Evolutionary conservation across 2,797 vertebrate genomes (phyloP).

Genomic region (Emys orbicularis): DNA sequence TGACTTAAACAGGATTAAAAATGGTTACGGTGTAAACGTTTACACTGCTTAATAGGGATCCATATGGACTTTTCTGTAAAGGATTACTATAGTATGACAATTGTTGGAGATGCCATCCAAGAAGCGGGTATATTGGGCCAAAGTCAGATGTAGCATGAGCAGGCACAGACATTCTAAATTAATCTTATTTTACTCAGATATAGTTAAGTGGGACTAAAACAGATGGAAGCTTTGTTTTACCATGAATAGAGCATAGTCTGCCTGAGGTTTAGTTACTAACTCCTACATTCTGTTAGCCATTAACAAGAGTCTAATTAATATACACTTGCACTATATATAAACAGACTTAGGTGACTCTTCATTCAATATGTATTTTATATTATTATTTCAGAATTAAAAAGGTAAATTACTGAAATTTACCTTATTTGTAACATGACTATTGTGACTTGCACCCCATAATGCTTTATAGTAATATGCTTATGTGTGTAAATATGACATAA

Average conservation of each 20-base stretch:
- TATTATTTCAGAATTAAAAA: no score
- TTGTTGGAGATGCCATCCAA: neutral
- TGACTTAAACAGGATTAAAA: neutral
- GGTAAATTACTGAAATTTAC: no score
- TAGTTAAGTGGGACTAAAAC: slow-evolving; percentile 1
- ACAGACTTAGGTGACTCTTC: slow-evolving; percentile 3
- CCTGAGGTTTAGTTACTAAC: slow-evolving; percentile 18
- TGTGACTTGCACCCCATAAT: no score
- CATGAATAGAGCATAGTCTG: neutral
- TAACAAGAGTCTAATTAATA: slow-evolving; percentile 15
- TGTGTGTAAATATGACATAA: no score
- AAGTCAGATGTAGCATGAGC: neutral
- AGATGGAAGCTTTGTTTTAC: slow-evolving; percentile 14
- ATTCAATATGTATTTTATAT: neutral
- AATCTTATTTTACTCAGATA: neutral
- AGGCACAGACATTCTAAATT: neutral
- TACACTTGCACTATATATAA: slow-evolving; percentile 14
- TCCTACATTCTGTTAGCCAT: neutral
- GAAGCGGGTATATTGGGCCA: fast-evolving
- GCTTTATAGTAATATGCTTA: no score
- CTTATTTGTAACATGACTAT: no score
- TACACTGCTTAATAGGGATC: neutral
- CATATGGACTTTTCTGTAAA: neutral
- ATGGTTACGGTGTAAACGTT: neutral
- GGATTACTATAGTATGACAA: neutral